Evolutionary conservation across 2,113 vertebrate species (phyloP), one percentile per base, ranked within the genome.

Genomic region (Rhinoderma darwinii): DNA sequence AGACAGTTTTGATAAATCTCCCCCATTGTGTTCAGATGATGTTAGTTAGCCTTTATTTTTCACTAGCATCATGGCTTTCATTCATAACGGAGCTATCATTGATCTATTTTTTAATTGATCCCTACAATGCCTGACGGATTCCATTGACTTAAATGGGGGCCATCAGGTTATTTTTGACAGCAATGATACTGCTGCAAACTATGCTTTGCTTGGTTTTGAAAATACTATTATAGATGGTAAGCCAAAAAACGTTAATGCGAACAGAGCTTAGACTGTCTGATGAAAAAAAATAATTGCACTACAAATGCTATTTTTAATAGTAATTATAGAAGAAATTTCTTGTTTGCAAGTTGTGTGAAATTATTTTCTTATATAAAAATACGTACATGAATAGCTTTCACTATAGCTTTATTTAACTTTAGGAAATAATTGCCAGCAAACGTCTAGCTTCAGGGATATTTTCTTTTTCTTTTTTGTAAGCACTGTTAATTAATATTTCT

Each of bases 401-500:
- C 59, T 81, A 5, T 81, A 41, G 54, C 43, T 61, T 75, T 61
- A 37, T 80, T 80, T 41, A 81, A 81, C 54, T 81, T 81, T 80
- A 37, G 54, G 32, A 79, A 56, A 50, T 59, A 54, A 59, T 56
- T 79, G 35, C 76, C 76, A 61, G 44, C 35, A 59, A 73, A 81
- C 27, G n/a, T 35, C 22, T 81, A 79, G 66, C 77, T 43, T 41
- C 14, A 27, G 22, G 63, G 25, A 43, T 25, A 35, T 41, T 80
- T 32, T 30, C 47, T n/a, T 32, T 75, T 74, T 51, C 6, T 43
- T 41, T 70, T 54, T 18, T 73, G 76, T 44, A 72, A 54, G 84
- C 47, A 25, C 30, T 75, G 47, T 41, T 86, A 86, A 63, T 56
- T 86, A 86, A 78, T 78, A 73, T 50, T 81, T 86, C 32, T 79